Evolutionary conservation across 2,797 vertebrate species (phyloP).

Genomic region (Danio choprae): DNA sequence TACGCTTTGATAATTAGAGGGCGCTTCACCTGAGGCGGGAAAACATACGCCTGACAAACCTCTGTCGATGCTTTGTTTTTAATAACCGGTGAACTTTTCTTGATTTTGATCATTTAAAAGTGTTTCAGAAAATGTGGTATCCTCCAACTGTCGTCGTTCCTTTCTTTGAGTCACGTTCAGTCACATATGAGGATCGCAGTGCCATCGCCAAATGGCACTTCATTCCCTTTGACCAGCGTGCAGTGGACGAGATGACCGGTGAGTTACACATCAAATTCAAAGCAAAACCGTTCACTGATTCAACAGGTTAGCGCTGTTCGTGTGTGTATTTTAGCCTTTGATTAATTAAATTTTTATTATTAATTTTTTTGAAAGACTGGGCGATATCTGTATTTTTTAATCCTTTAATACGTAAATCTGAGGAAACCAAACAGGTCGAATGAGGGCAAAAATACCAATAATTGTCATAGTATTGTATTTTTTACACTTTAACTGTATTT

Average conservation of each 20-base stretch:
- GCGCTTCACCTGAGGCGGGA: neutral
- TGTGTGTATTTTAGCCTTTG: neutral
- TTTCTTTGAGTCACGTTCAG: neutral
- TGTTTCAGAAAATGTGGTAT: slow-evolving; percentile 25
- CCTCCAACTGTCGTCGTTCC: neutral
- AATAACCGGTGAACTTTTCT: neutral
- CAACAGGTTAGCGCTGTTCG: neutral
- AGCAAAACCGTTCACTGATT: neutral
- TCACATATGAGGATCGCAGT: neutral
- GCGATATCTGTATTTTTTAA: neutral
- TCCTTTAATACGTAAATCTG: too few relatives aligned
- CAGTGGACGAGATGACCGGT: neutral
- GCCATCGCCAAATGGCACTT: neutral
- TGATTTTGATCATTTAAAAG: neutral
- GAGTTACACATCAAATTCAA: slow-evolving; percentile 29
- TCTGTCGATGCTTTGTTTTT: neutral
- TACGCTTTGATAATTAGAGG: neutral
- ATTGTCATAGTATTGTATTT: too few relatives aligned
- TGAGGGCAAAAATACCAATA: too few relatives aligned
- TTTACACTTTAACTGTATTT: too few relatives aligned
- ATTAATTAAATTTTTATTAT: too few relatives aligned
- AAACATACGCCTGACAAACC: too few relatives aligned
- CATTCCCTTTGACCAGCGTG: neutral
- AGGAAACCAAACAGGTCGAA: too few relatives aligned
- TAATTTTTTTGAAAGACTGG: neutral